Base-by-base conservation (phyloP, 2,113 vertebrate species). In the Dendrocopos noguchii region DNA sequence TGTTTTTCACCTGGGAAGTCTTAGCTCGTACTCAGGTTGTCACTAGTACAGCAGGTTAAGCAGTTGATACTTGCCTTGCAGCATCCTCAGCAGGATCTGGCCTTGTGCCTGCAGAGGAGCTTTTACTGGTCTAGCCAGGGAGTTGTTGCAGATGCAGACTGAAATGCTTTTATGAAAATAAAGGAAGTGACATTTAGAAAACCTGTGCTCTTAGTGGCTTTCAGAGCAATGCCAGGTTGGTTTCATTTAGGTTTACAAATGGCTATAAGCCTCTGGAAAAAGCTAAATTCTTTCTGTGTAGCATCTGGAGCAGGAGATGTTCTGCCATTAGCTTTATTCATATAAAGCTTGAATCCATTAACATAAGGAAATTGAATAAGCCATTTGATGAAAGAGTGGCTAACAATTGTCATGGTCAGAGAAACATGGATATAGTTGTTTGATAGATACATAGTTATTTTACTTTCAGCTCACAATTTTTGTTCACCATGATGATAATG, bases 101-200 rank as follows among this genome's bases (percentile, higher is more conserved):
- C 52, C 77, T 50, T 47, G 42, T 63, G 72, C 75, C 71, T 57
- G 5, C 24, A 27, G 28, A 74, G 36, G 42, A 82, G 56, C 46
- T 74, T 63, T 82, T 21, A 27, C 42, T 78, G 65, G 24, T 42
- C 74, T 33, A 22, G 52, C 7, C 8, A 87, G 53, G 36, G 67
- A 82, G 24, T 10, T 79, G 47, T 42, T 83, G 72, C 67, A 70
- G 79, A 76, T 74, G 52, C 52, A 72, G 46, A 17, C 6, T 63
- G 68, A 88, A 80, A 70, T 56, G 80, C 57, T 94, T 88, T 85
- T 74, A 60, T 67, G 65, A 88, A 78, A 93, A 53, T 74, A 67
- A 2, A 92, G 76, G 75, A 91, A 92, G 70, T 77, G 33, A 47
- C 52, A n/a, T 72, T 89, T 66, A 76, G 29, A 80, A 77, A 77